phyloP scores from a whole-genome alignment of 1,140 invertebrate genomes.

The Coelopa frigida region DNA sequence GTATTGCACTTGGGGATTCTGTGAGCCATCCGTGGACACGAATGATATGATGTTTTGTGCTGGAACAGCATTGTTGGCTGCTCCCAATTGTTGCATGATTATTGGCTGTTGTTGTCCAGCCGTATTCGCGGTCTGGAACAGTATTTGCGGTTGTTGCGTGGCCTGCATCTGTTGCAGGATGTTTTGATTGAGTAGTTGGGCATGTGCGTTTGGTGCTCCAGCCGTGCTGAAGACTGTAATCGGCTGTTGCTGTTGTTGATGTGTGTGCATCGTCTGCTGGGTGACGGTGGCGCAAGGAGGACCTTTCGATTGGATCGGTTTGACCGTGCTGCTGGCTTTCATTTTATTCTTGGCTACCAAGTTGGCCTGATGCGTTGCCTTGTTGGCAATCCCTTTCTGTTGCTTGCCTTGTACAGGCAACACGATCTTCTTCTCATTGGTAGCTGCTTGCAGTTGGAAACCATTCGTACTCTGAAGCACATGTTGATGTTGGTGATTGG shows the following conservation, averaged over 20 bases:
- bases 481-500: conserved; percentile 11
- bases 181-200: conserved; percentile 33
- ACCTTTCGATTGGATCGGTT: conserved; percentile 37
- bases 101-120: conserved; percentile 24
- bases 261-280: conserved; percentile 14
- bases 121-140: conserved; percentile 23
- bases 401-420: conserved; percentile 27
- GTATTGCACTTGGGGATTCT: conserved; percentile 34
- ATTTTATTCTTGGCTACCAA: conserved; percentile 32
- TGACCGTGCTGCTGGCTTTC: conserved; percentile 24
- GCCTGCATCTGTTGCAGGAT: conserved; percentile 25
- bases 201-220: conserved; percentile 9
- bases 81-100: conserved; percentile 30
- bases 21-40: conserved; percentile 33
- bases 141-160: conserved; percentile 24
- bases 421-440: conserved; percentile 38
- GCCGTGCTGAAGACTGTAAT: conserved; percentile 16
- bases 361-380: conserved; percentile 30
- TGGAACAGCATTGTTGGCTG: conserved; percentile 8
- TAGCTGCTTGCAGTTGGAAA: conserved; percentile 35
- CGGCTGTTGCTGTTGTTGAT: conserved; percentile 17
- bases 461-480: conserved; percentile 17
- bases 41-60: conserved; percentile 39
- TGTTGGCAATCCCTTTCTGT: conserved; percentile 29
- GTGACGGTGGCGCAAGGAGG: conserved; percentile 12